phyloP scores from a whole-genome alignment of 2,888 invertebrate species.

The Poecilobothrus nobilitatus region DNA sequence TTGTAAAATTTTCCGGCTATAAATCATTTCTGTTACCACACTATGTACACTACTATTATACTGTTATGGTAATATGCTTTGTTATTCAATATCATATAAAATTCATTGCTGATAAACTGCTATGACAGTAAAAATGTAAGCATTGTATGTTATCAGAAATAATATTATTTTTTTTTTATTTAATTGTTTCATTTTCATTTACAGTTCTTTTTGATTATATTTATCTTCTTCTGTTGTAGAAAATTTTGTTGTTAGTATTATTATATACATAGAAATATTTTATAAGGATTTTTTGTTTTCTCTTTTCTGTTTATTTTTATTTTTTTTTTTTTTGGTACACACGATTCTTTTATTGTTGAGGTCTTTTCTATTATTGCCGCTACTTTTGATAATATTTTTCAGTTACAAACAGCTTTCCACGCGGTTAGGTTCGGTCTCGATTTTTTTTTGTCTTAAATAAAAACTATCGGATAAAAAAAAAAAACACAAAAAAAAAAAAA shows the following conservation, averaged over 20 bases:
- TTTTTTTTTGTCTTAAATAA: background rate
- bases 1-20: too few species aligned
- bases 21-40: too few species aligned
- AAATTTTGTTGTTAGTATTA: too few species aligned
- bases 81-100: too few species aligned
- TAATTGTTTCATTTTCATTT: too few species aligned
- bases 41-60: too few species aligned
- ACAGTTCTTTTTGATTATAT: too few species aligned
- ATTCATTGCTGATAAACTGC: background rate
- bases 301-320: background rate
- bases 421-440: background rate
- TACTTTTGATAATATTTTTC: slow-evolving; percentile 5
- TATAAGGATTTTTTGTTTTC: too few species aligned
- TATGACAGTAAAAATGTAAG: background rate
- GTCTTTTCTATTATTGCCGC: slow-evolving; percentile 3
- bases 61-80: too few species aligned
- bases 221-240: too few species aligned
- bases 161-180: background rate
- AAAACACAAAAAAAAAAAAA: background rate
- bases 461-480: background rate
- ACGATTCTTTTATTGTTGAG: background rate
- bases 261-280: too few species aligned
- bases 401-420: slow-evolving; percentile 9
- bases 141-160: background rate
- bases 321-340: background rate